Conservation (phyloP, 2,888 invertebrate species). For the Eupsilia transversa region DNA sequence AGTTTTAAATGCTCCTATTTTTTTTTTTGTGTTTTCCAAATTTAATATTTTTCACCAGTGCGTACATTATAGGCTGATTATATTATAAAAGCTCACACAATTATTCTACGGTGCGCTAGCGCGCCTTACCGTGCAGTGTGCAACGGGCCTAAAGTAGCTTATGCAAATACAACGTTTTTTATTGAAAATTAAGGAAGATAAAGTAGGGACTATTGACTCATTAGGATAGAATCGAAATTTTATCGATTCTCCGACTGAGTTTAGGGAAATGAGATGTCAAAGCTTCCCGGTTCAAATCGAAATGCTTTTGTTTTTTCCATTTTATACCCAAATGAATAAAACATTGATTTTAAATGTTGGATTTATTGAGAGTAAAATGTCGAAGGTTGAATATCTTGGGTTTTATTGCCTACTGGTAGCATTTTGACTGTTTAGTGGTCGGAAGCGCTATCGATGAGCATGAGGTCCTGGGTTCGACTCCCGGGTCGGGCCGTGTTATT, state of each 20-base stretch:
- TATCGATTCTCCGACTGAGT: conserved; percentile 65
- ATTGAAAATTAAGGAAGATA: conserved; percentile 73
- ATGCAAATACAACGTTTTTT: conserved; percentile 74
- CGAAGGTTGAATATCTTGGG: background rate
- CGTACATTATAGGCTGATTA: too few species aligned
- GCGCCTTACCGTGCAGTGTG: background rate
- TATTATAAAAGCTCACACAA: too few species aligned
- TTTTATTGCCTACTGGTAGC: conserved; percentile 6
- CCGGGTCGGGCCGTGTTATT: too few species aligned
- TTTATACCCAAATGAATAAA: conserved; percentile 65
- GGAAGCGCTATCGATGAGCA: too few species aligned
- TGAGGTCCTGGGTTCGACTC: too few species aligned
- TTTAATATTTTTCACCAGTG: too few species aligned
- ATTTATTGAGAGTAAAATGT: conserved; percentile 15
- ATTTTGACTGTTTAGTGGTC: too few species aligned
- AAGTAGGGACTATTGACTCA: conserved; percentile 70
- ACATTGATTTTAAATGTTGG: conserved; percentile 63
- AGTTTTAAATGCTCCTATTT: too few species aligned
- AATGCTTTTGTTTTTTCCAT: conserved; percentile 51
- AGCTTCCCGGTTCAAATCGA: conserved; percentile 50
- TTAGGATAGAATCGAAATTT: conserved; percentile 72
- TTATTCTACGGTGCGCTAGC: too few species aligned
- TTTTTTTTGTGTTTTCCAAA: too few species aligned
- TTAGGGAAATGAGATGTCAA: conserved; percentile 73
- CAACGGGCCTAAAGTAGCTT: conserved; percentile 60